Percentiles rank a stretch among this genome's conserved stretches.
Evolutionary conservation across 2,888 invertebrate species (phyloP).

Genomic region (Papilio gigon): DNA sequence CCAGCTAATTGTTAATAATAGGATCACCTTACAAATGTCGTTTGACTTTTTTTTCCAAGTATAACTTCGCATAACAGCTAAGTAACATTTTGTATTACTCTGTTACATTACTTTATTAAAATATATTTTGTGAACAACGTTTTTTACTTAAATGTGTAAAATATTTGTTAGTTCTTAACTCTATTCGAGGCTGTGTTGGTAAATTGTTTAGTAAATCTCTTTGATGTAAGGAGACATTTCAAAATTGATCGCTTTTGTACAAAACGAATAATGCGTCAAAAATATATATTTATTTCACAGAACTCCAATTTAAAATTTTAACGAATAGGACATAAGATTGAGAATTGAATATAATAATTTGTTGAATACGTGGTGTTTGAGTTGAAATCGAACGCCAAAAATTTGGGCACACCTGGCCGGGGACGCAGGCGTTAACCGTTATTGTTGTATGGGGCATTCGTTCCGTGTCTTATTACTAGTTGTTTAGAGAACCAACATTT

Average conservation of each 20-base stretch:
- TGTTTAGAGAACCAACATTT: slow-evolving; percentile 16
- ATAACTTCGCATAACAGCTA: neutral
- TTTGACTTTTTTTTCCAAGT: neutral
- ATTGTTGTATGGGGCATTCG: slow-evolving; percentile 29
- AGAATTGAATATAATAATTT: slow-evolving; percentile 22
- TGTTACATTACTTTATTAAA: neutral
- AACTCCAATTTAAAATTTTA: slow-evolving; percentile 4
- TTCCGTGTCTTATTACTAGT: slow-evolving; percentile 26
- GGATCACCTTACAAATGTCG: too few species aligned
- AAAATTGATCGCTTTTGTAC: slow-evolving; percentile 4
- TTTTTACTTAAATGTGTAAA: too few species aligned
- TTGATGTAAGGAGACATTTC: slow-evolving; percentile 22
- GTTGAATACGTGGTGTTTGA: neutral
- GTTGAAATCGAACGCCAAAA: slow-evolving; percentile 40
- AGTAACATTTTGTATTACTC: neutral
- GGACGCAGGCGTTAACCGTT: slow-evolving; percentile 37
- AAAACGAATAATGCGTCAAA: slow-evolving; percentile 29
- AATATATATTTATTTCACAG: slow-evolving; percentile 19
- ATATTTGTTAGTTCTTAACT: too few species aligned
- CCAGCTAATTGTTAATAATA: too few species aligned
- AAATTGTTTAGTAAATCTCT: neutral
- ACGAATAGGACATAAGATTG: slow-evolving; percentile 21
- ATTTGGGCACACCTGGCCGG: slow-evolving; percentile 38
- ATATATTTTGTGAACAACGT: neutral
- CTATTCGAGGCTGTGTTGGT: slow-evolving; percentile 24